Evolutionary conservation across 2,797 vertebrate genomes (phyloP).

Genomic region (Bradypodion ventrale): DNA sequence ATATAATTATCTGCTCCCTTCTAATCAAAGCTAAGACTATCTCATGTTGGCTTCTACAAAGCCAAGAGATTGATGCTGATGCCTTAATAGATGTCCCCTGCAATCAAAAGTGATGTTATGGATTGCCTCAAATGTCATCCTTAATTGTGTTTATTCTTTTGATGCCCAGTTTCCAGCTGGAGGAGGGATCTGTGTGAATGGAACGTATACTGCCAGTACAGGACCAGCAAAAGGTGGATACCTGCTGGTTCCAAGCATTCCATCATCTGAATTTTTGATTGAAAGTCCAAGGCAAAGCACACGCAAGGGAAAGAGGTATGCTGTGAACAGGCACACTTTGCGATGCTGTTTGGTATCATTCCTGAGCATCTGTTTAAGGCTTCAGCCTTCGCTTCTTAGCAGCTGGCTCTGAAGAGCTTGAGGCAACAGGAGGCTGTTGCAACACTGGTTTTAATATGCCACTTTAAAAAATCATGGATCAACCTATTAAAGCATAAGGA

Average conservation of each 20-base stretch:
- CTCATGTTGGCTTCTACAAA: not conserved
- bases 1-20: not conserved
- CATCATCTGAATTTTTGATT: not conserved
- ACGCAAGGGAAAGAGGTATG: too few relatives aligned
- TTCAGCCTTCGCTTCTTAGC: not conserved
- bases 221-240: not conserved
- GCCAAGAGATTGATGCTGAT: not conserved
- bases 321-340: too few relatives aligned
- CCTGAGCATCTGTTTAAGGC: too few relatives aligned
- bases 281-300: not conserved
- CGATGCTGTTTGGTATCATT: too few relatives aligned
- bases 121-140: not conserved
- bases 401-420: not conserved
- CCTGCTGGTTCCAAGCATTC: not conserved
- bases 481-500: not conserved
- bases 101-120: not conserved
- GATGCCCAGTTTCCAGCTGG: not conserved
- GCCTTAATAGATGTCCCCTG: not conserved
- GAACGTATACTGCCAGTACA: not conserved
- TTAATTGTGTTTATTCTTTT: not conserved
- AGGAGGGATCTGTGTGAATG: not conserved
- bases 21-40: not conserved
- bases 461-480: not conserved
- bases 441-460: not conserved
- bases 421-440: not conserved